Evolutionary conservation across 2,888 invertebrate genomes (phyloP).

Genomic region (Dugesia japonica): DNA sequence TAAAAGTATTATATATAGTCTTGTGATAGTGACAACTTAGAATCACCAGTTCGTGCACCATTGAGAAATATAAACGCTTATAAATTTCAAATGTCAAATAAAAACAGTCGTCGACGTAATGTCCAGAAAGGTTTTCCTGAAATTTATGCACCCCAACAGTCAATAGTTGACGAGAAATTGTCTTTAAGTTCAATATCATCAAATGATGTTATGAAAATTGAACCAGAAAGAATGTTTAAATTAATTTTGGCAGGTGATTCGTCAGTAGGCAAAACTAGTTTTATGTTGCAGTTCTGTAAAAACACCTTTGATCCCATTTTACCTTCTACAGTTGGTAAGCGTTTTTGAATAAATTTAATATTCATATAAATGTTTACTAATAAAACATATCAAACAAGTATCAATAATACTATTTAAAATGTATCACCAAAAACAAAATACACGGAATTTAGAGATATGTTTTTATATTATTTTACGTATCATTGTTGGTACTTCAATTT

Average conservation of each 20-base stretch:
- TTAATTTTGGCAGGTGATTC: conserved; percentile 34
- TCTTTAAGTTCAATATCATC: background rate
- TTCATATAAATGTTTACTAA: too few relatives aligned
- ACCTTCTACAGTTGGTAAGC: background rate
- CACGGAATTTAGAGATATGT: too few relatives aligned
- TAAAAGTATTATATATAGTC: background rate
- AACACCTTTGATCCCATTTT: background rate
- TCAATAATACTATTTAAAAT: too few relatives aligned
- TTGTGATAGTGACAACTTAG: background rate
- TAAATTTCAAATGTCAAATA: background rate
- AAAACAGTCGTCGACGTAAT: background rate
- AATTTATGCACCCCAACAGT: background rate
- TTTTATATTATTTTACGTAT: too few relatives aligned
- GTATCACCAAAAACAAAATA: too few relatives aligned
- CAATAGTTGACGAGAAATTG: background rate
- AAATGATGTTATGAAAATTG: background rate
- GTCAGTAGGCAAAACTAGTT: conserved; percentile 34
- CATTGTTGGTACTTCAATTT: too few relatives aligned
- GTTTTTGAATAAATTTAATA: background rate
- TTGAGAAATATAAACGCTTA: background rate
- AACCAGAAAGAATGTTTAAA: conserved; percentile 42
- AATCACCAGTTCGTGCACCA: background rate
- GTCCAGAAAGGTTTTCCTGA: background rate
- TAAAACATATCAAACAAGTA: too few relatives aligned
- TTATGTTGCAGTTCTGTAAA: conserved; percentile 32